Percentiles rank a stretch among this genome's conserved stretches.
Evolutionary conservation across 2,113 vertebrate species (phyloP).

Genomic region (Esox niger): DNA sequence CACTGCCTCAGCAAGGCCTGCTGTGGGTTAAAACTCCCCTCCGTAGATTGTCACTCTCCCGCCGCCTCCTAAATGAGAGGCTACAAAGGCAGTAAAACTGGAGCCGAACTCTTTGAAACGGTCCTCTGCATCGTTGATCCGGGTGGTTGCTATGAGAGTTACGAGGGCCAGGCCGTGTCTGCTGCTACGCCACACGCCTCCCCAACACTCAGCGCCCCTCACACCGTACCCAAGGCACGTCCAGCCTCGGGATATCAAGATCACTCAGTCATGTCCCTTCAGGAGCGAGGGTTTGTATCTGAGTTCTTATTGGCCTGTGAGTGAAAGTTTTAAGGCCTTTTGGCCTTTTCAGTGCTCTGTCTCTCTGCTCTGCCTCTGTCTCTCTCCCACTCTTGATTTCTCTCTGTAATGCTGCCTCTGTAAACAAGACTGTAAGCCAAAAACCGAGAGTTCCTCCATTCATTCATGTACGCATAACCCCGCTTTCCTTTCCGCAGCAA

Average conservation of each 20-base stretch:
- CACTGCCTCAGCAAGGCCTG: conserved; percentile 31
- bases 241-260: too few relatives aligned
- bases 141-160: conserved; percentile 34
- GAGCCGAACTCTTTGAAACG: conserved; percentile 49
- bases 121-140: conserved; percentile 38
- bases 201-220: conserved; percentile 56
- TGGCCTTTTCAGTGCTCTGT: too few relatives aligned
- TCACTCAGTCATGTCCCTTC: too few relatives aligned
- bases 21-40: conserved; percentile 34
- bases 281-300: neutral
- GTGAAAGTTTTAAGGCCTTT: neutral
- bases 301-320: neutral
- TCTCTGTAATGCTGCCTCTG: neutral
- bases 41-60: conserved; percentile 52
- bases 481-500: too few relatives aligned
- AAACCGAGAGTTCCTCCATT: too few relatives aligned
- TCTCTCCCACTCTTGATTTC: neutral
- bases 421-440: too few relatives aligned
- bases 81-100: conserved; percentile 36
- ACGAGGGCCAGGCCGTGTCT: conserved; percentile 12
- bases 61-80: conserved; percentile 55
- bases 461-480: too few relatives aligned
- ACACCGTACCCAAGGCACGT: neutral
- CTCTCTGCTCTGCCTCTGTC: conserved; percentile 40
- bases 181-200: conserved; percentile 20